Evolutionary conservation across 2,888 invertebrate genomes (phyloP).

Genomic region (Dasypolia templi): DNA sequence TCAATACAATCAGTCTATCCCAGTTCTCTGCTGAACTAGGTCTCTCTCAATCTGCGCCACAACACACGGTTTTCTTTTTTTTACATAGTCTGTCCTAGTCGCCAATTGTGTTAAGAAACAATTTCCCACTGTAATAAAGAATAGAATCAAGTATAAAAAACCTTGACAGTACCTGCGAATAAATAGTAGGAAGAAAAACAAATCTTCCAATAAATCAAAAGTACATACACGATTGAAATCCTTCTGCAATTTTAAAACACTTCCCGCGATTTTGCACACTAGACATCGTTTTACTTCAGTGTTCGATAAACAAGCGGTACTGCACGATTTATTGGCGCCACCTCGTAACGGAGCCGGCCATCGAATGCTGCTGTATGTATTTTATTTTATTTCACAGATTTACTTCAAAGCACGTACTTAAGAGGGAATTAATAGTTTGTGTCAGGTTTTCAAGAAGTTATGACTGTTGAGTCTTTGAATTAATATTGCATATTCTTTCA

Average conservation of each 20-base stretch:
- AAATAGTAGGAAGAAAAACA: background rate
- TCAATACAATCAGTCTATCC: background rate
- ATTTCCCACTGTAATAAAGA: background rate
- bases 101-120: background rate
- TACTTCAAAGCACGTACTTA: constrained; percentile 34
- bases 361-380: constrained; percentile 42
- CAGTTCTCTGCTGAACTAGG: no score
- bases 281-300: constrained; percentile 53
- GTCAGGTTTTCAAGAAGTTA: constrained; percentile 12
- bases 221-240: constrained; percentile 24
- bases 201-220: constrained; percentile 13
- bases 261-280: constrained; percentile 27
- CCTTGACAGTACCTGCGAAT: background rate
- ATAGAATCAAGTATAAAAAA: background rate
- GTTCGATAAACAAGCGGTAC: constrained; percentile 53
- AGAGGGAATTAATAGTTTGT: constrained; percentile 16
- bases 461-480: background rate
- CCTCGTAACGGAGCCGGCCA: constrained; percentile 31
- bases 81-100: background rate
- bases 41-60: background rate
- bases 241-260: constrained; percentile 47
- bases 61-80: background rate
- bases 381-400: constrained; percentile 56
- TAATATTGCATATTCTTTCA: background rate
- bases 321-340: constrained; percentile 58